Evolutionary conservation across 2,113 vertebrate genomes (phyloP), one percentile per base, ranked within the genome.

Genomic region (Hemiprocne comata): DNA sequence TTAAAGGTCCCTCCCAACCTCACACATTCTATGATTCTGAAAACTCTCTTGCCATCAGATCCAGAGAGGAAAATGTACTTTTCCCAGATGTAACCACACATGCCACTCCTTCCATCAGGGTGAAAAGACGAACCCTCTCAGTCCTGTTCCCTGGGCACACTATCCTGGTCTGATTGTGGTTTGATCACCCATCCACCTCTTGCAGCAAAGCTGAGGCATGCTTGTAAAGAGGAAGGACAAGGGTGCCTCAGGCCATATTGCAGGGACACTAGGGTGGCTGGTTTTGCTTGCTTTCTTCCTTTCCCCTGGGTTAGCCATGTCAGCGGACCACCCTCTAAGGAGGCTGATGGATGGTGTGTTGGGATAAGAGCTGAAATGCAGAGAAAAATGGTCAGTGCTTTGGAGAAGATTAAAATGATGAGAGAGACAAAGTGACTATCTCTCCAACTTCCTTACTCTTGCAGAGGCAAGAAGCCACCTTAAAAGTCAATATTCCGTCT

Each of bases 401-500:
- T 78, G 65, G 40, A 90, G 84, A 95, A 96, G 91, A 91, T 86
- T 57, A 93, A 94, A 97, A 87, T 17, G 23, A 85, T 64, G 71
- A 86, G 66, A 64, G 71, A 87, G 31, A n/a, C 60, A 38, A 96
- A 93, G 58, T 87, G 34, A 78, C 79, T 65, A 93, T 40, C 85
- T 95, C 51, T n/a, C 38, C 87, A 94, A 15, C 51, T 79, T 95
- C 51, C 77, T 89, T 81, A 93, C 94, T 76, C 84, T 60, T 69
- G 25, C 12, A 89, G 74, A 67, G 7, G 76, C 17, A 85, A 91
- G 85, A 87, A 96, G 74, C 81, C 96, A 74, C 36, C 91, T 95
- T 97, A 75, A 87, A 94, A 94, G 80, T 96, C 87, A 85, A 76
- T 93, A 96, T 95, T 62, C 42, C 53, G 53, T 83, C 81, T 83